Conservation (phyloP, 2,113 vertebrate species). For the Perca schrenkii region DNA sequence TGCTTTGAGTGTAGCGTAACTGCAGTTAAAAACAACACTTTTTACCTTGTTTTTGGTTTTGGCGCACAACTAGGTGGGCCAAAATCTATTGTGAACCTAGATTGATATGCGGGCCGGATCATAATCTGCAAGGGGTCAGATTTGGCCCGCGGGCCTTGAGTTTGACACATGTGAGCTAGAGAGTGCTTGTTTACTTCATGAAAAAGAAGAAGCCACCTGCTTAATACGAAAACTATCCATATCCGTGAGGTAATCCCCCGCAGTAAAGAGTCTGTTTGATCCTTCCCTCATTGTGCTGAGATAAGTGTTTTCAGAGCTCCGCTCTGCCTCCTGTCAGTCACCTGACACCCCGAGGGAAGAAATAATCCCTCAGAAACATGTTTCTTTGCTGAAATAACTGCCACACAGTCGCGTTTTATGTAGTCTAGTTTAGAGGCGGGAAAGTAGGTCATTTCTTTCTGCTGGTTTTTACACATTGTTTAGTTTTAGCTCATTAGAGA, state of each 20-base stretch:
- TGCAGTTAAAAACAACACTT: too few species aligned
- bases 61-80: too few species aligned
- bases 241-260: slow-evolving; percentile 20
- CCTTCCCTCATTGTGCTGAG: slow-evolving; percentile 22
- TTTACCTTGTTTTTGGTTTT: too few species aligned
- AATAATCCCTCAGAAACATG: slow-evolving; percentile 9
- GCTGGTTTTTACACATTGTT: background rate
- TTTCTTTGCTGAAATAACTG: background rate
- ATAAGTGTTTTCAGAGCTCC: slow-evolving; percentile 18
- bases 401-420: background rate
- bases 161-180: too few species aligned
- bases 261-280: slow-evolving; percentile 10
- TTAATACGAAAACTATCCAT: background rate
- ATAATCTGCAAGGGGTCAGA: too few species aligned
- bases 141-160: too few species aligned
- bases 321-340: slow-evolving; percentile 28
- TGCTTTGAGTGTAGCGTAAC: too few species aligned
- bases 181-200: background rate
- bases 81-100: too few species aligned
- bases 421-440: background rate
- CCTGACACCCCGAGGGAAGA: background rate
- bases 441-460: background rate
- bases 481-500: background rate
- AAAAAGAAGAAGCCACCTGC: slow-evolving; percentile 1
- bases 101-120: too few species aligned